Conservation (phyloP, 2,113 vertebrate genomes). For the Heterochromis multidens region DNA sequence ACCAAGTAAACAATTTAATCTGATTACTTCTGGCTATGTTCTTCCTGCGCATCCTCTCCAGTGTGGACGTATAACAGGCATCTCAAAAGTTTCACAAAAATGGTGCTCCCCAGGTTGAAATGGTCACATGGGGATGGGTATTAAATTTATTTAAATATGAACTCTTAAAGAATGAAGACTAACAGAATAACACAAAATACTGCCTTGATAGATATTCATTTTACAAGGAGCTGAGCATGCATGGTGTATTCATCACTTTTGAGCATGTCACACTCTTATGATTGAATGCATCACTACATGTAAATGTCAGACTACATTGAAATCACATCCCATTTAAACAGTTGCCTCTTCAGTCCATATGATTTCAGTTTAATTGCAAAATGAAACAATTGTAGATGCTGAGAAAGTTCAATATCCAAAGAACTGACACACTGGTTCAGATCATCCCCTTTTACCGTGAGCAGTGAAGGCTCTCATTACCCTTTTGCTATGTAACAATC, state of each 20-base stretch:
- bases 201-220: neutral
- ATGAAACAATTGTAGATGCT: neutral
- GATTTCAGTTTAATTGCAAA: neutral
- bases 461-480: neutral
- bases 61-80: neutral
- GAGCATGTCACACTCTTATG: neutral
- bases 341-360: neutral
- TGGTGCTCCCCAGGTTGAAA: rapidly evolving
- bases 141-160: neutral
- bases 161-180: neutral
- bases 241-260: neutral
- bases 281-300: neutral
- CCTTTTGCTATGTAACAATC: neutral
- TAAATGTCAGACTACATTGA: neutral
- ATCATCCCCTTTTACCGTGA: neutral
- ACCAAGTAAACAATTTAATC: neutral
- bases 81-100: neutral
- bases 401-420: neutral
- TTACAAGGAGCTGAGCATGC: neutral
- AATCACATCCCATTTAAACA: neutral
- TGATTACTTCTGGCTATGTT: too few species aligned
- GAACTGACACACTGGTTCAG: neutral
- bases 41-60: neutral
- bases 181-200: neutral
- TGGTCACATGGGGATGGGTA: rapidly evolving